Evolutionary conservation across 2,888 invertebrate species (phyloP).

Genomic region (Volucella bombylans): DNA sequence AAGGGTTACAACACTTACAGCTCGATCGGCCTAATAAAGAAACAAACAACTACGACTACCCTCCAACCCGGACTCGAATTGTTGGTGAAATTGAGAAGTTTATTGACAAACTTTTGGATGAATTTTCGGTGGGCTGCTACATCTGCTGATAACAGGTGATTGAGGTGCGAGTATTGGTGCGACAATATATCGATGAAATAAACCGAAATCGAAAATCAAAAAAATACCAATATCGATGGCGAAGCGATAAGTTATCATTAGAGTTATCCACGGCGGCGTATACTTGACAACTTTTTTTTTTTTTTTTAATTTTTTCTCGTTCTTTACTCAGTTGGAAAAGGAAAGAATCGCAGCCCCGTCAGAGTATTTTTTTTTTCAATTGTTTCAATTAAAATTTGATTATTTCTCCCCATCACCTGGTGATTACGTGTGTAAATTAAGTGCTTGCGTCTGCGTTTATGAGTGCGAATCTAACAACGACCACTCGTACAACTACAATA

Average conservation of each 20-base stretch:
- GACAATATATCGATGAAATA: slow-evolving; percentile 14
- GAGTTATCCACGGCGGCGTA: slow-evolving; percentile 63
- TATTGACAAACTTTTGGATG: slow-evolving; percentile 4
- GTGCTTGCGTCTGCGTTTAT: no score
- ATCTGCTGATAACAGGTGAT: slow-evolving; percentile 21
- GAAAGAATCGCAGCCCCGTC: slow-evolving; percentile 13
- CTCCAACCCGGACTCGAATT: no score
- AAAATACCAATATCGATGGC: slow-evolving; percentile 24
- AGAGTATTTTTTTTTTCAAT: slow-evolving; percentile 23
- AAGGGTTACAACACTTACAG: background rate
- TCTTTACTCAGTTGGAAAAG: slow-evolving; percentile 7
- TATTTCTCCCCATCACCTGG: slow-evolving; percentile 37
- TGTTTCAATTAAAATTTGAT: slow-evolving; percentile 53
- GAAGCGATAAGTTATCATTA: slow-evolving; percentile 58
- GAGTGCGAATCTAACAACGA: slow-evolving; percentile 42
- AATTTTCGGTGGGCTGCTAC: slow-evolving; percentile 2
- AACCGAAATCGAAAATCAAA: background rate
- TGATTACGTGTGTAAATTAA: slow-evolving; percentile 36
- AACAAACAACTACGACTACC: background rate
- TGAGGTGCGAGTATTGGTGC: slow-evolving; percentile 10
- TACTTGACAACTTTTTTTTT: slow-evolving; percentile 51
- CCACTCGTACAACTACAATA: slow-evolving; percentile 7
- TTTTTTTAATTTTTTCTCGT: background rate
- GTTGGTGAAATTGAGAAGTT: slow-evolving; percentile 3
- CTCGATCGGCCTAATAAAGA: background rate